Evolutionary conservation across 2,113 vertebrate genomes (phyloP), one percentile per base, ranked within the genome.

Genomic region (Pleuronectes platessa): DNA sequence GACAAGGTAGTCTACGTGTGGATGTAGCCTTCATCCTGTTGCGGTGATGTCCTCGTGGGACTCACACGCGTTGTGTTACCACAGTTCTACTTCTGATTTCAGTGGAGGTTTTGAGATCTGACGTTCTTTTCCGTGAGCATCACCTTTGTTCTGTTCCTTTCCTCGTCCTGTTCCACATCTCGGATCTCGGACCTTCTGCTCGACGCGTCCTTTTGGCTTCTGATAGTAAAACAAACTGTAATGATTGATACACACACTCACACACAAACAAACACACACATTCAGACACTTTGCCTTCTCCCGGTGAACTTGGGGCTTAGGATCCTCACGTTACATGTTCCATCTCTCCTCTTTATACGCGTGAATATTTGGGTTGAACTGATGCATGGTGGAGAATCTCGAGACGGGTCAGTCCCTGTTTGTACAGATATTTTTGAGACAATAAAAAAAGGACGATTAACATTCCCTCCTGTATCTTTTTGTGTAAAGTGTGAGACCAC

Each of bases 391-490:
- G 61, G 58, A 74, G 40, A 76, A 37, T 62, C 42, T 76, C 49
- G 49, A 66, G 49, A 61, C 61, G 27, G 31, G 76, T 62, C 82
- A 74, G 79, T 83, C 83, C 79, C 47, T 27, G 18, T 89, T 90
- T 86, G 58, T 88, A 89, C 88, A 82, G 65, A 90, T 89, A 90
- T 88, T 91, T 91, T 92, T 90, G 70, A 74, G 68, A 81, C 74
- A 62, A 27, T 20, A 58, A 68, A 74, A 58, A 71, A 74, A 24
- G 42, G 42, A 61, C 54, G 13, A 21, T 64, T 79, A 86, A 77
- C 85, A 84, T 90, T 90, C 81, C 83, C 58, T 88, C 82, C 70
- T 74, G 81, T 83, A 87, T 77, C 68, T 81, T 85, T 85, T 79
- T 42, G 68, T 78, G 68, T 74, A 83, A 66, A 27, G 63, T 84